Percentiles rank a stretch among this genome's conserved stretches.
These are phyloP conservation scores for Ophiodon elongatus DNA, from an alignment of 2,113 vertebrate genomes.

Conservation along the genomic window DNA sequence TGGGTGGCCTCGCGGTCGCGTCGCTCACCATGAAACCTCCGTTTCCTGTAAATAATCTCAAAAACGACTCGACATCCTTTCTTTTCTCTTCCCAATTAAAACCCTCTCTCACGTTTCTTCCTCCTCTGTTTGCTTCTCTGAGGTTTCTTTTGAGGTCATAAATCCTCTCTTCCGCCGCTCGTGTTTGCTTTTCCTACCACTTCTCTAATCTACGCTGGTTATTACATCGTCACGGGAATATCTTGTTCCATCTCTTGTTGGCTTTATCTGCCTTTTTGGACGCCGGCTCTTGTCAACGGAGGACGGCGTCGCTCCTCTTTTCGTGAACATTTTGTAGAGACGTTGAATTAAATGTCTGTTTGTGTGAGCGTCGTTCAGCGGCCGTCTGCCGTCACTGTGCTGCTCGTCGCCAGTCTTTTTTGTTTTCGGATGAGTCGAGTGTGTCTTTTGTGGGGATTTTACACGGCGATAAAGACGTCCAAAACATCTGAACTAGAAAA, in stretches of 20 bases:
- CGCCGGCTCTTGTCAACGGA: neutral
- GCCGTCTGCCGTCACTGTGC: constrained; percentile 7
- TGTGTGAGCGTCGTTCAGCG: constrained; percentile 17
- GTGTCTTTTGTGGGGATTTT: neutral
- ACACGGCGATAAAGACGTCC: neutral
- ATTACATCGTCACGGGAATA: neutral
- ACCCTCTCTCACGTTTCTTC: neutral
- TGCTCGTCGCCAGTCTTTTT: neutral
- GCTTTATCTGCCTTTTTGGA: neutral
- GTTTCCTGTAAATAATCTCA: constrained; percentile 9
- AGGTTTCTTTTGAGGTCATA: neutral
- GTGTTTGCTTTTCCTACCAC: constrained; percentile 1
- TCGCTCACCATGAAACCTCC: neutral
- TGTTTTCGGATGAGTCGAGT: neutral
- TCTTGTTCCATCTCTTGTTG: neutral
- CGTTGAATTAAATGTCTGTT: neutral
- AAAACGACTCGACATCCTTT: neutral
- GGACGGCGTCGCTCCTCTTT: neutral
- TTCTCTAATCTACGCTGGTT: constrained; percentile 13
- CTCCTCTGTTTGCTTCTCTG: neutral
- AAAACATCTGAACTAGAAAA: neutral
- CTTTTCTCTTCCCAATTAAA: neutral
- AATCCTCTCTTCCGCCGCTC: neutral
- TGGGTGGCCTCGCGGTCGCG: neutral
- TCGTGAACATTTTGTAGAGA: neutral